Evolutionary conservation across 2,113 vertebrate species (phyloP), one percentile per base, ranked within the genome.

Genomic region (Raja brachyura): DNA sequence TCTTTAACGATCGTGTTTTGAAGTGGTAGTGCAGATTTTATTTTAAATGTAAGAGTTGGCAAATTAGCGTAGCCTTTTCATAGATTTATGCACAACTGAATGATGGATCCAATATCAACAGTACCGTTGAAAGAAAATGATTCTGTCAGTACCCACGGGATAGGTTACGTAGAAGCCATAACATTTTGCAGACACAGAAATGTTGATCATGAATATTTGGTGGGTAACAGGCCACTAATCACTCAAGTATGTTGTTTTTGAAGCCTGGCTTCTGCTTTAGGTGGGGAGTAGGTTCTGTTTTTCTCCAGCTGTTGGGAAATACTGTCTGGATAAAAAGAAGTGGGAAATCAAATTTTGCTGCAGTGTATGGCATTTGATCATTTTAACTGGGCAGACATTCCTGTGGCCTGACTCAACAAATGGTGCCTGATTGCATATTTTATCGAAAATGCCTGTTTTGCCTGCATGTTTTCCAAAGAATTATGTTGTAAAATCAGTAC

Each of bases 71-170:
- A 33, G 31, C 70, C 70, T 33, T 48, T 92, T 92, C 33, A 70
- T 66, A 70, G 88, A 70, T 73, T 39, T 92, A 14, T 92, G 66
- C 59, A 88, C 39, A 92, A 73, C 63, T 70, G 31, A n/a, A 6
- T 48, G 68, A 92, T 70, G 88, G 85, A 92, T 92, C 88, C 88
- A 92, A 92, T 61, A 92, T 92, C 88, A 92, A 92, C 88, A 92
- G 66, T 25, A 8, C 66, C 13, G 88, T 92, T 92, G 31, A 70
- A 92, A 92, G 66, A 92, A 73, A 92, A 92, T 48, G 88, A 73
- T 73, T 92, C 88, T 92, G 88, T 92, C 88, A 92, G 88, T 66
- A 92, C 66, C 88, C 88, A 92, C 22, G 88, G 88, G 66, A 92
- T 92, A 92, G 39, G 33, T 66, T 73, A 66, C 10, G 66, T 92